phyloP scores from a whole-genome alignment of 2,888 invertebrate species.

The Aproaerema taeniolella region DNA sequence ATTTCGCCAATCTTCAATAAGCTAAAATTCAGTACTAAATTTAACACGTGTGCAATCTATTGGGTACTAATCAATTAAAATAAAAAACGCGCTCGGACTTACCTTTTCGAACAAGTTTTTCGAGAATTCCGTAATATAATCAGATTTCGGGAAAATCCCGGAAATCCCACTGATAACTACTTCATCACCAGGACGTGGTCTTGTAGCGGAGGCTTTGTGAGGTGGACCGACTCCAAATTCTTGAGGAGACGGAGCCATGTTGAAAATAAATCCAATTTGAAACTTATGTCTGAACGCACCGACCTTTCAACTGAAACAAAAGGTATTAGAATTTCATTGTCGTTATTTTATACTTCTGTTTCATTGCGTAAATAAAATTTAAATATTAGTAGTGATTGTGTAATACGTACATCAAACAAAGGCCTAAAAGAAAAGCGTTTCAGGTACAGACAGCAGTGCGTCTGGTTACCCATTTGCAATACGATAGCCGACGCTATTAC shows the following conservation, averaged over 20 bases:
- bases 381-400: not conserved
- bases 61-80: too few relatives aligned
- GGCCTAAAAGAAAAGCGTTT: too few relatives aligned
- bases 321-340: not conserved
- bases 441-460: too few relatives aligned
- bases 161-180: conserved; percentile 78
- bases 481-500: too few relatives aligned
- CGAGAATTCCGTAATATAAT: conserved; percentile 78
- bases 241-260: conserved; percentile 28
- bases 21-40: too few relatives aligned
- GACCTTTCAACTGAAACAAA: not conserved
- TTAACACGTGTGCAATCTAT: too few relatives aligned
- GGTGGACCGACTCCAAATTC: conserved; percentile 20
- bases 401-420: too few relatives aligned
- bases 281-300: too few relatives aligned
- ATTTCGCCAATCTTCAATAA: too few relatives aligned
- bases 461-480: too few relatives aligned
- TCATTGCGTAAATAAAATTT: too few relatives aligned
- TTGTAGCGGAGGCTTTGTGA: conserved; percentile 7
- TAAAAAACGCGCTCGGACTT: too few relatives aligned
- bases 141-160: conserved; percentile 81
- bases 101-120: conserved; percentile 79
- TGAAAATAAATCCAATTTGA: not conserved
- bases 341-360: not conserved
- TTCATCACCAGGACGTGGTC: conserved; percentile 59